phyloP scores from a whole-genome alignment of 2,888 invertebrate genomes.

The Drosophila acutilabella region DNA sequence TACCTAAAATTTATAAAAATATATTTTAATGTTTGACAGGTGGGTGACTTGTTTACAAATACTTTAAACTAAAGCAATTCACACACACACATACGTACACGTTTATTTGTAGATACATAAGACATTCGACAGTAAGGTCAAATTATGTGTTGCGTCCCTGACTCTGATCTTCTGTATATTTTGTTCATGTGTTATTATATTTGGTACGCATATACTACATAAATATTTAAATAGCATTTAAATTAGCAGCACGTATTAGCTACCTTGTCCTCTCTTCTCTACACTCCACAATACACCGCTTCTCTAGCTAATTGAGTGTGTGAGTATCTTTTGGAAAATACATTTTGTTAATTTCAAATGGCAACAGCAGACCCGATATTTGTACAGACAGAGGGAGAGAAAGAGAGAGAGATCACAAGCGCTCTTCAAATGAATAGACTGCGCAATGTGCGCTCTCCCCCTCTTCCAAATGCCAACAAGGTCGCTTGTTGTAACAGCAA shows the following conservation, averaged over 20 bases:
- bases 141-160: constrained; percentile 68
- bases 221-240: constrained; percentile 54
- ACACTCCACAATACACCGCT: background rate
- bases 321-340: constrained; percentile 47
- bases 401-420: constrained; percentile 19
- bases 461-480: constrained; percentile 47
- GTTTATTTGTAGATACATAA: constrained; percentile 1
- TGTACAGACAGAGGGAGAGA: constrained; percentile 18
- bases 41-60: background rate
- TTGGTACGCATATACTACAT: constrained; percentile 34
- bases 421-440: constrained; percentile 51
- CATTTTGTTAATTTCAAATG: constrained; percentile 44
- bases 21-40: background rate
- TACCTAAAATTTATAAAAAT: background rate
- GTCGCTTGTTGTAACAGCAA: constrained; percentile 59
- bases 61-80: constrained; percentile 5
- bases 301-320: constrained; percentile 36
- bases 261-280: constrained; percentile 8
- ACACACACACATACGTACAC: constrained; percentile 1
- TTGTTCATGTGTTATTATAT: constrained; percentile 57
- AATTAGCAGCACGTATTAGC: constrained; percentile 58
- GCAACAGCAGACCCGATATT: constrained; percentile 20
- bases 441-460: constrained; percentile 39
- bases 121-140: constrained; percentile 64
- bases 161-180: constrained; percentile 81